phyloP scores from a whole-genome alignment of 2,797 vertebrate genomes.

The Tragopan temminckii region DNA sequence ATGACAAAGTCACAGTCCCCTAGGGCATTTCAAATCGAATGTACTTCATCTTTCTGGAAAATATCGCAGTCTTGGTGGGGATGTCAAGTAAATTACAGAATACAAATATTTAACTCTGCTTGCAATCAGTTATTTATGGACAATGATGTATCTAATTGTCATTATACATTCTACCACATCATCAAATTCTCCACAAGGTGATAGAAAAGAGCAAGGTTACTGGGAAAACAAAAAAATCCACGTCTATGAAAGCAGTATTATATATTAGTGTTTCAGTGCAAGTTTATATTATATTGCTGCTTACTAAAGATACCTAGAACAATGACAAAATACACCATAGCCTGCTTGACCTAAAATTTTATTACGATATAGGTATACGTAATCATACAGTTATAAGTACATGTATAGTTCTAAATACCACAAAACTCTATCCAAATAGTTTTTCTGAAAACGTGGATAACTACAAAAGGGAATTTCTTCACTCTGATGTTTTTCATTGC shows the following conservation, averaged over 20 bases:
- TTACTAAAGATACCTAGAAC: background rate
- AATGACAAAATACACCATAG: background rate
- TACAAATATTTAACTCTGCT: background rate
- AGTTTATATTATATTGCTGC: background rate
- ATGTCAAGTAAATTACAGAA: background rate
- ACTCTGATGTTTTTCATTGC: background rate
- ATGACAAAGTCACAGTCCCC: background rate
- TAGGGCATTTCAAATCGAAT: background rate
- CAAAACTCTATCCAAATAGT: background rate
- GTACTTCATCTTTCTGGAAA: background rate
- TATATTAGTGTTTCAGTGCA: background rate
- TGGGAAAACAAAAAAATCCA: background rate
- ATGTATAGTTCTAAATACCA: background rate
- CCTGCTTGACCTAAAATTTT: background rate
- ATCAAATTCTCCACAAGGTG: background rate
- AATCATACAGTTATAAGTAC: background rate
- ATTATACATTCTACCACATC: background rate
- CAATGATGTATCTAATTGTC: background rate
- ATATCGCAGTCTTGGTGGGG: background rate
- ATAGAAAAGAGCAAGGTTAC: background rate
- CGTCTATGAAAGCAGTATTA: background rate
- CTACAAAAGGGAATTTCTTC: background rate
- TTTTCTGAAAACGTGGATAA: background rate
- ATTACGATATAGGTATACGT: background rate
- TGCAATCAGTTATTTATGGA: background rate